Evolutionary conservation across 2,888 invertebrate genomes (phyloP).

Genomic region (Ariolimax columbianus): DNA sequence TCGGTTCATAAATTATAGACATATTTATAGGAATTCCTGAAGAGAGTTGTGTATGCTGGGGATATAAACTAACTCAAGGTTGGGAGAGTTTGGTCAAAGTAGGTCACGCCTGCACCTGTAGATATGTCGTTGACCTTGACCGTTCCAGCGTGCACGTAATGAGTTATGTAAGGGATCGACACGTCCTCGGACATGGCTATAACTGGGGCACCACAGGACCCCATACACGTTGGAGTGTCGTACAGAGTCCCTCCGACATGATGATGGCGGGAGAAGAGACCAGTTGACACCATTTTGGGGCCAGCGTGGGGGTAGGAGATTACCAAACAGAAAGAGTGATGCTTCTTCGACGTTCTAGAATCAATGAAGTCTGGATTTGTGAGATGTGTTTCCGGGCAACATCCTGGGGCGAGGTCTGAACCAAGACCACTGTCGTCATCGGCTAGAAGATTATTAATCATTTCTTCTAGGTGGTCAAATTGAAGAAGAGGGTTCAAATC

Average conservation of each 20-base stretch:
- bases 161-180: neutral
- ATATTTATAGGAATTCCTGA: no score
- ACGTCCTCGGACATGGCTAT: constrained; percentile 15
- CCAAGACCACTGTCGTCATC: neutral
- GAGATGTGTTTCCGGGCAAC: neutral
- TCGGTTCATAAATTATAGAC: no score
- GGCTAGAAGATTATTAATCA: neutral
- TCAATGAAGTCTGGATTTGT: no score
- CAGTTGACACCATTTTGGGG: constrained; percentile 31
- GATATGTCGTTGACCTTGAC: constrained; percentile 9
- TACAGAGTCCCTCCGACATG: constrained; percentile 38
- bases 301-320: constrained; percentile 43
- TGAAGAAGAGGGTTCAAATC: constrained; percentile 9
- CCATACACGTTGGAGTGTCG: constrained; percentile 50
- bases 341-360: neutral
- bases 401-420: neutral
- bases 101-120: constrained; percentile 23
- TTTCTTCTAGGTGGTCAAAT: neutral
- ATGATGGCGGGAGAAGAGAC: constrained; percentile 21
- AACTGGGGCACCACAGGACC: constrained; percentile 43
- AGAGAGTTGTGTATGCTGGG: no score
- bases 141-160: constrained; percentile 35
- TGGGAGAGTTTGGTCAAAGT: neutral
- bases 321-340: neutral
- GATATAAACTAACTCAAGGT: no score